Percentiles rank a stretch among this genome's conserved stretches.
Conservation (phyloP, 2,888 invertebrate genomes). For the Nebria brevicollis region DNA sequence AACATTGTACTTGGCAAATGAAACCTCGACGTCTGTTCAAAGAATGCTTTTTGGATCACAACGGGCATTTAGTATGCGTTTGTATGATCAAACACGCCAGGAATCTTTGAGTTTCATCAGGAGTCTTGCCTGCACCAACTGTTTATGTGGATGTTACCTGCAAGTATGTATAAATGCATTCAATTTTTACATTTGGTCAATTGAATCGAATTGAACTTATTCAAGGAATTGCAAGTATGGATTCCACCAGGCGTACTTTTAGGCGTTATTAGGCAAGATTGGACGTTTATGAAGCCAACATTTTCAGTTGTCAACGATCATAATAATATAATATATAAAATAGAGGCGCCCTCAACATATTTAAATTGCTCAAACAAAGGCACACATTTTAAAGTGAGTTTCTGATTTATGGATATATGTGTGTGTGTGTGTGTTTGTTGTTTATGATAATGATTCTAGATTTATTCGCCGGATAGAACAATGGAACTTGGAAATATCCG, state of each 20-base stretch:
- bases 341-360: constrained; percentile 78
- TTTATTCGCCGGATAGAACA: constrained; percentile 68
- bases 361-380: constrained; percentile 71
- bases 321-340: constrained; percentile 72
- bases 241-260: constrained; percentile 76
- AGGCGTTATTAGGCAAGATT: constrained; percentile 77
- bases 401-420: no score
- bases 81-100: constrained; percentile 85
- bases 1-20: constrained; percentile 79
- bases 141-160: constrained; percentile 75
- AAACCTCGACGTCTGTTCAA: constrained; percentile 70
- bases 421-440: no score
- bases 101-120: constrained; percentile 81
- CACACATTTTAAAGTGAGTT: constrained; percentile 70
- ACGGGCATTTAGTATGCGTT: constrained; percentile 79
- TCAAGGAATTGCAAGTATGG: constrained; percentile 75
- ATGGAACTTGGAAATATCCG: constrained; percentile 74
- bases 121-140: constrained; percentile 75
- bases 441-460: constrained; percentile 59
- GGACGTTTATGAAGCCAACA: constrained; percentile 72
- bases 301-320: constrained; percentile 75
- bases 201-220: background rate
- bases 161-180: constrained; percentile 66
- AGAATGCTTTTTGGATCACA: constrained; percentile 78
- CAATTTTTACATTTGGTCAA: constrained; percentile 23